Base-by-base conservation (phyloP, 1,140 invertebrate species). In the Carposina sasakii region DNA sequence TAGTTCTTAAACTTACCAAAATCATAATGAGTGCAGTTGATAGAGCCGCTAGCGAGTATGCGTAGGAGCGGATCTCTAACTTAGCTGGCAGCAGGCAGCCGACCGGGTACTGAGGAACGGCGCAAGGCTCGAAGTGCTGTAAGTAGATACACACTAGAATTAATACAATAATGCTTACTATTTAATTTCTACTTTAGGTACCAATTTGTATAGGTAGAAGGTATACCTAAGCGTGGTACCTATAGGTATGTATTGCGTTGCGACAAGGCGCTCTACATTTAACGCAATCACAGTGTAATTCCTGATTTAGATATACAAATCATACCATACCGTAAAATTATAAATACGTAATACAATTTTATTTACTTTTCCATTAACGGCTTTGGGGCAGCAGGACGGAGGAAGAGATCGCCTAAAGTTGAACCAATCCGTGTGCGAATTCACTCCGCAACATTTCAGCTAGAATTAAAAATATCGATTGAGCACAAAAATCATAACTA, bases 361-460 rank as follows among this genome's bases (percentile, higher is more conserved):
- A n/a, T n/a, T 24, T 53, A 76, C 71, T 62, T 77, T 81, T 33
- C 63, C 66, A 42, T 64, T 71, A 16, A 37, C 50, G 9, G 67
- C 17, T 4, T 66, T 63, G 1, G 73, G 71, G 36, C 77, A 81
- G 44, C 77, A 81, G 2, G 76, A 57, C 0, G 71, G 63, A 0
- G 77, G 77, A 20, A 77, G 44, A 1, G 52, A 34, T 12, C 51
- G 51, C 2, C 74, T 67, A 45, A 75, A 54, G 13, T 57, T 43
- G 34, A 67, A 68, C 78, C 78, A 79, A 41, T 82, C 76, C 0
- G 52, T 23, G 37, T 64, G 61, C 5, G 73, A 75, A 12, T 72
- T 53, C 9, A 77, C 67, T 8, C 76, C 76, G 20, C 76, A 81
- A 48, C 76, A 81, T 42, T 56, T 64, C 23, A 81, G 50, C 76